Conservation (phyloP, 2,797 vertebrate genomes). For the Argentina silus region DNA sequence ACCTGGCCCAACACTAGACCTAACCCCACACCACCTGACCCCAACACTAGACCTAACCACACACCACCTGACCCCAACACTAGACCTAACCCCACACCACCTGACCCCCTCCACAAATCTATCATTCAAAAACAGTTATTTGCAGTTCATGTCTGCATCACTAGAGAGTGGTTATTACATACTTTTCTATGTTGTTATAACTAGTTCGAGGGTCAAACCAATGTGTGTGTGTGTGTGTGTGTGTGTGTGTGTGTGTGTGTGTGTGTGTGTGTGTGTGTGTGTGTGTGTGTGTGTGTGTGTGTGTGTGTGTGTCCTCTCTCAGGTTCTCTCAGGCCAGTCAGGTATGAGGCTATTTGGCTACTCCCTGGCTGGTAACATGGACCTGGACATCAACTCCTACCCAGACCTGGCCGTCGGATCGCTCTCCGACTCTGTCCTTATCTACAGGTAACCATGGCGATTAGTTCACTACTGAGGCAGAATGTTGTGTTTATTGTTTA, state of each 20-base stretch:
- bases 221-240: too few relatives aligned
- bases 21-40: neutral
- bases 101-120: neutral
- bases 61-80: neutral
- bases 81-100: neutral
- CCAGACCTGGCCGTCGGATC: constrained; percentile 95
- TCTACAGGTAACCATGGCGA: constrained; percentile 83
- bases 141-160: too few relatives aligned
- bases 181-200: too few relatives aligned
- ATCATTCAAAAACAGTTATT: neutral
- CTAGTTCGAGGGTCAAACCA: too few relatives aligned
- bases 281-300: constrained; percentile 4
- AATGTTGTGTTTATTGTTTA: neutral
- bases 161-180: too few relatives aligned
- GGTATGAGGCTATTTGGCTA: constrained; percentile 85
- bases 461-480: neutral
- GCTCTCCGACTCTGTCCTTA: constrained; percentile 88
- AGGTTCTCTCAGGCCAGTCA: constrained; percentile 76
- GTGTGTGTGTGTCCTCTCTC: too few relatives aligned
- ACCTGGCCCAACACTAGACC: neutral
- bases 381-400: constrained; percentile 91
- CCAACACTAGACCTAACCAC: neutral
- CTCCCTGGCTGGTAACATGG: constrained; percentile 95
- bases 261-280: neutral
- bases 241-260: too few relatives aligned